Conservation (phyloP, 2,888 invertebrate species). For the Endomychus coccineus region DNA sequence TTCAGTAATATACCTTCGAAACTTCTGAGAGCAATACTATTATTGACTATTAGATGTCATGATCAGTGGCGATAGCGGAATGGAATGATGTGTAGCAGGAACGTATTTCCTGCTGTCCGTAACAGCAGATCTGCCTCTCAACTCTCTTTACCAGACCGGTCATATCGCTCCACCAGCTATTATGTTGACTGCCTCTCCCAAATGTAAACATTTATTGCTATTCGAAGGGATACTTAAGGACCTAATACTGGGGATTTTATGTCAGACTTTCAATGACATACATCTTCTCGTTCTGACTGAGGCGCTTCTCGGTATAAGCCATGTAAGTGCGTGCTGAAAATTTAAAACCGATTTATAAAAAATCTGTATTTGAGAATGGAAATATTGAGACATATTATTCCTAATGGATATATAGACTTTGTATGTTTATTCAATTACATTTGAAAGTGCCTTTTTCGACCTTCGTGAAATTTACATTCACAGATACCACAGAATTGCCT, state of each 20-base stretch:
- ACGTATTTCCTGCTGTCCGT: constrained; percentile 40
- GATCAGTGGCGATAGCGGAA: constrained; percentile 30
- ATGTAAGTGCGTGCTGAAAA: constrained; percentile 5
- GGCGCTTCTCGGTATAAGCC: too few relatives aligned
- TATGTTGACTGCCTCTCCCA: constrained; percentile 34
- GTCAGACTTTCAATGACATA: too few relatives aligned
- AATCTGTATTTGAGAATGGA: constrained; percentile 13
- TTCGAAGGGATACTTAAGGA: constrained; percentile 20
- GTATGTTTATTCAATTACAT: constrained; percentile 24
- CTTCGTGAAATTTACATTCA: constrained; percentile 6
- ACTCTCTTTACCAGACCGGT: constrained; percentile 22
- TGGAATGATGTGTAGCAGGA: constrained; percentile 30
- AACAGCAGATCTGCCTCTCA: constrained; percentile 26
- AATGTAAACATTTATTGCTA: constrained; percentile 40
- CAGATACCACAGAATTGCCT: too few relatives aligned
- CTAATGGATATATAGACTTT: constrained; percentile 20
- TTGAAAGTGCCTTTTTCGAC: constrained; percentile 19
- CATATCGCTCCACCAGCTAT: constrained; percentile 38
- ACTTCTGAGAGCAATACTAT: too few relatives aligned
- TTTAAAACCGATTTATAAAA: background rate
- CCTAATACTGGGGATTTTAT: too few relatives aligned
- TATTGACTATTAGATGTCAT: constrained; percentile 31
- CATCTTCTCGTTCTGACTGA: too few relatives aligned
- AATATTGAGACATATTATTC: constrained; percentile 12
- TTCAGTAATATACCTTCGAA: too few relatives aligned